phyloP scores from a whole-genome alignment of 2,797 vertebrate species.

The Benthosema pterotum region DNA sequence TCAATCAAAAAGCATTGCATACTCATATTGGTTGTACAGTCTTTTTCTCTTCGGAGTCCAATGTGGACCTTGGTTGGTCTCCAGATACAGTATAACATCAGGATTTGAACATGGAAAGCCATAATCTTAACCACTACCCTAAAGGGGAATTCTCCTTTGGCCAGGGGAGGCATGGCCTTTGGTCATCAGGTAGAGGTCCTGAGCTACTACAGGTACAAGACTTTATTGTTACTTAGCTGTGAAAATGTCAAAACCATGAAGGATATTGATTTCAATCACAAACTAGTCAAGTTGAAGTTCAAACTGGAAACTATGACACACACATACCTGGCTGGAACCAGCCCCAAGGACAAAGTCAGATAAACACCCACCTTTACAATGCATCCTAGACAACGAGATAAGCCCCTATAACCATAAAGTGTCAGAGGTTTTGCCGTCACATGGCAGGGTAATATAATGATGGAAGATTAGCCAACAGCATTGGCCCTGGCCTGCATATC shows the following conservation, averaged over 20 bases:
- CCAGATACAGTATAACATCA: too few species aligned
- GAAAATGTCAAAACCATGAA: background rate
- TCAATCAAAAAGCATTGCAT: too few species aligned
- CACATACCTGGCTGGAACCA: slow-evolving; percentile 4
- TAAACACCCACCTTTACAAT: slow-evolving; percentile 22
- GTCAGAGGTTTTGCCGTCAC: slow-evolving; percentile 3
- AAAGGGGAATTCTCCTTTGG: too few species aligned
- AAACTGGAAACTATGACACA: slow-evolving; percentile 18
- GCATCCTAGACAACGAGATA: slow-evolving; percentile 9
- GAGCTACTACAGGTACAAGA: too few species aligned
- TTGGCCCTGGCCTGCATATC: background rate
- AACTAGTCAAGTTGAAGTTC: background rate
- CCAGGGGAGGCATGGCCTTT: too few species aligned
- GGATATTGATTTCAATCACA: background rate
- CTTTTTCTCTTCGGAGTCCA: too few species aligned
- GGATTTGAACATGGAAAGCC: too few species aligned
- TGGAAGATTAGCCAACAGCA: slow-evolving; percentile 8
- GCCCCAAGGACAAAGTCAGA: slow-evolving; percentile 24
- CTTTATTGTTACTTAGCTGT: background rate
- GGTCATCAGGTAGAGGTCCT: too few species aligned
- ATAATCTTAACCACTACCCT: too few species aligned
- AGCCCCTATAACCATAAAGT: background rate
- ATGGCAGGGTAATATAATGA: slow-evolving; percentile 9
- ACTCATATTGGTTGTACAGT: too few species aligned
- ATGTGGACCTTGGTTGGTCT: too few species aligned